Base-by-base conservation (phyloP, 2,113 vertebrate genomes). In the Narcine bancroftii region DNA sequence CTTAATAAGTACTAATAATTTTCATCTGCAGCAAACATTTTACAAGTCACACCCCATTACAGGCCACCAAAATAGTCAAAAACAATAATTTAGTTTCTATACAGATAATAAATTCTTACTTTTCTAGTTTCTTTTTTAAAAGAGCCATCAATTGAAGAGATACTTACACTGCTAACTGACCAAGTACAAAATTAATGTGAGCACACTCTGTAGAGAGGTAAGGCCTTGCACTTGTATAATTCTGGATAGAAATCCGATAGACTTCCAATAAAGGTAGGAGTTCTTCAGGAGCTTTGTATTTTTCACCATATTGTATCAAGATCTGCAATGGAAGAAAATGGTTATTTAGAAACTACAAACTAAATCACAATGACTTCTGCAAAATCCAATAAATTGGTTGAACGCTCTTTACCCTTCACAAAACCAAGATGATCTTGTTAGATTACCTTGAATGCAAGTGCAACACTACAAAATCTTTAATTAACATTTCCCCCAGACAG, bases 111-210 rank as follows among this genome's bases (percentile, higher is more conserved):
- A 36, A 65, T 65, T 17, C 29, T 65, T 36, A 29, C 24, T 21
- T 17, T 1, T 66, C 36, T 10, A 47, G 45, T 47, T 29, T 91
- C 42, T 19, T 36, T 36, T n/a, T 39, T 45, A 69, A 91, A 15
- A 47, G 6, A 33, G 36, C 63, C 9, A 15, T 63, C 13, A 71
- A 29, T 0, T 89, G 24, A 36, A n/a, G 63, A 76, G 6, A 47
- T 56, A 97, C 98, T 99, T 96, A 99, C 99, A 99, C 95, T 93
- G 98, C 98, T 93, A 99, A 96, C 94, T 98, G 97, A 95, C 98
- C 98, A 94, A 99, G 96, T 92, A 99, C 97, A 92, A 99, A 95
- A 92, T 97, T 97, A 92, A 99, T 98, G 93, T 97, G 97, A 96
- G 98, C 97, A 60, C 98, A 99, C 94, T 98, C 97, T 69, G 97